These are phyloP conservation scores for Listronotus bonariensis DNA, from an alignment of 1,140 invertebrate genomes.

Conservation along the genomic window DNA sequence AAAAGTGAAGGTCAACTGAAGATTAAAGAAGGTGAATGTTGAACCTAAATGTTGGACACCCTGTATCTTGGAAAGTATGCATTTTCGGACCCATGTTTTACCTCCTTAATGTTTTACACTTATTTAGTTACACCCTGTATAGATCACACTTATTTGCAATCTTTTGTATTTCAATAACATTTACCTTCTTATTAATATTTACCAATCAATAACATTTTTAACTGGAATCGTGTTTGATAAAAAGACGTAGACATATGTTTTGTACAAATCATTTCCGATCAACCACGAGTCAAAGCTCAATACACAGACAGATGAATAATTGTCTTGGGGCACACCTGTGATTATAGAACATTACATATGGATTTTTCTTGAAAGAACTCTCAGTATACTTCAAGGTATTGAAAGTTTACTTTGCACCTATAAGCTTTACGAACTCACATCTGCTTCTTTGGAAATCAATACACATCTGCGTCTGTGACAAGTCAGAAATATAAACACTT, in stretches of 20 bases:
- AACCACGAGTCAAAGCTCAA: conserved; percentile 16
- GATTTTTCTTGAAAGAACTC: conserved; percentile 33
- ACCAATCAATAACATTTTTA: conserved; percentile 1
- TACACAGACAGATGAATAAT: conserved; percentile 27
- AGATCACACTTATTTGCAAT: neutral
- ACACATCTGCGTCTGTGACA: conserved; percentile 28
- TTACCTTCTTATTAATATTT: neutral
- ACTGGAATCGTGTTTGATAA: neutral
- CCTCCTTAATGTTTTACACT: too few species aligned
- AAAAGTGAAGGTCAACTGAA: too few species aligned
- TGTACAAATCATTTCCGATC: conserved; percentile 16
- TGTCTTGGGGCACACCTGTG: conserved; percentile 30
- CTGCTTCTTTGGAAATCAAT: conserved; percentile 32
- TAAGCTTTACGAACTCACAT: conserved; percentile 18
- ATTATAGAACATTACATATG: conserved; percentile 35
- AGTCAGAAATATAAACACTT: conserved; percentile 15
- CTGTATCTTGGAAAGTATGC: too few species aligned
- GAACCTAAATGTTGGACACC: too few species aligned
- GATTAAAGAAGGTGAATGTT: too few species aligned
- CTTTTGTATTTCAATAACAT: too few species aligned
- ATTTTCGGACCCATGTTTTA: too few species aligned
- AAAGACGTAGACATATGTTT: neutral
- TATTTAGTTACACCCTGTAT: too few species aligned
- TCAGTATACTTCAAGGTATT: conserved; percentile 26
- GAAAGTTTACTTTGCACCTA: conserved; percentile 29